These are phyloP conservation scores for Acleris holmiana DNA, from an alignment of 2,888 invertebrate genomes.

Conservation along the genomic window DNA sequence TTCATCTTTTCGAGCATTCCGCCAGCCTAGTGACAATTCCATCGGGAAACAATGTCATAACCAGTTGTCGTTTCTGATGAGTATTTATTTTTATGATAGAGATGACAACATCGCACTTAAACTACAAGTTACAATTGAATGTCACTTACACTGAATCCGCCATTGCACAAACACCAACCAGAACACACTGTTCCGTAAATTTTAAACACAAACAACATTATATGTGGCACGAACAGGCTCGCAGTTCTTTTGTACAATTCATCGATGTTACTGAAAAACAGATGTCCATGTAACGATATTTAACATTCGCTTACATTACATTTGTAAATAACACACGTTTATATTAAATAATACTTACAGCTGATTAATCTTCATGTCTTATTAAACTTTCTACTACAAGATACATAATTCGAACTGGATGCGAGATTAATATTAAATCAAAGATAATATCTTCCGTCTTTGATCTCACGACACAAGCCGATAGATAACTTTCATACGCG, in stretches of 20 bases:
- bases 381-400: slow-evolving; percentile 23
- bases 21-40: too few species aligned
- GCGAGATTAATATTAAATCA: slow-evolving; percentile 12
- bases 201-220: slow-evolving; percentile 49
- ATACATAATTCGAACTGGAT: background rate
- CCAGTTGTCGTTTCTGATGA: too few species aligned
- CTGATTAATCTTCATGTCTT: background rate
- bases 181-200: slow-evolving; percentile 42
- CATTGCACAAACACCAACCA: slow-evolving; percentile 53
- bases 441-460: slow-evolving; percentile 13
- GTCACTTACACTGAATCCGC: slow-evolving; percentile 59
- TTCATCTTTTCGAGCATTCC: too few species aligned
- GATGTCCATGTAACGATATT: slow-evolving; percentile 43
- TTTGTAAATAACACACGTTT: slow-evolving; percentile 17
- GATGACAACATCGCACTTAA: too few species aligned
- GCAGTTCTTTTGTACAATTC: slow-evolving; percentile 52
- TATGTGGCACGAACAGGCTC: slow-evolving; percentile 43
- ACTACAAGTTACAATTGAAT: background rate
- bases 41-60: too few species aligned
- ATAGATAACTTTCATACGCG: slow-evolving; percentile 4
- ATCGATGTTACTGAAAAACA: slow-evolving; percentile 59
- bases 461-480: slow-evolving; percentile 17
- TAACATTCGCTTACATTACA: slow-evolving; percentile 35
- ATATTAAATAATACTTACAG: slow-evolving; percentile 1
- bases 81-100: too few species aligned